Evolutionary conservation across 2,888 invertebrate species (phyloP), one percentile per base, ranked within the genome.

Genomic region (Agrotis segetum): DNA sequence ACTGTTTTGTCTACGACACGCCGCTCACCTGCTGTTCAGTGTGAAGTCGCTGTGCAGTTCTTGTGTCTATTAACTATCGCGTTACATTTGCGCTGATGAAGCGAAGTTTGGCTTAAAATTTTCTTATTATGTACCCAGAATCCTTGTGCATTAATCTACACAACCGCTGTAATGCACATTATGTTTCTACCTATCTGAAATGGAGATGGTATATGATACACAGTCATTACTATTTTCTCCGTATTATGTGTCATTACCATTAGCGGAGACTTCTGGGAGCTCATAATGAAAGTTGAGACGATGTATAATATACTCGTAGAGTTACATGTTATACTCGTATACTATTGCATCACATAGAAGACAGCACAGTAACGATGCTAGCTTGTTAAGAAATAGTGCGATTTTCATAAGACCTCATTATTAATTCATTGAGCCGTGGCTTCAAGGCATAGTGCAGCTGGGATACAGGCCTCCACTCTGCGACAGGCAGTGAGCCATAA

Each of bases 331-430:
- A 24, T 62, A n/a, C n/a, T n/a, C n/a, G n/a, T n/a, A 13, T 66
- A 62, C 29, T 62, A 24, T 77, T 77, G 74, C 79, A 47, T 60
- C 59, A 79, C 17, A 40, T 53, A 21, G 21, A 71, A 71, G 24
- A 40, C 24, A 67, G 55, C 46, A 40, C 49, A 21, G 13, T 52
- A 47, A 63, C 60, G 50, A 70, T 66, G 50, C 47, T 55, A 63
- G 56, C 49, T 80, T 44, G 53, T 78, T 68, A 59, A 61, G 63
- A 67, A 78, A 76, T 76, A 21, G 47, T 61, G 64, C 53, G 40
- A 70, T 67, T 81, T 67, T 80, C 56, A 61, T 67, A 76, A 61
- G 56, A 60, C 64, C 71, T 80, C 64, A 46, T 76, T 75, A 64
- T 62, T 67, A 34, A 49, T 17, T 60, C 53, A 46, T 61, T 70